A percentile compares a stretch with the other conserved stretches of the same genome.
Evolutionary conservation across 2,888 invertebrate species (phyloP).

Genomic region (Drosophila infuscata): DNA sequence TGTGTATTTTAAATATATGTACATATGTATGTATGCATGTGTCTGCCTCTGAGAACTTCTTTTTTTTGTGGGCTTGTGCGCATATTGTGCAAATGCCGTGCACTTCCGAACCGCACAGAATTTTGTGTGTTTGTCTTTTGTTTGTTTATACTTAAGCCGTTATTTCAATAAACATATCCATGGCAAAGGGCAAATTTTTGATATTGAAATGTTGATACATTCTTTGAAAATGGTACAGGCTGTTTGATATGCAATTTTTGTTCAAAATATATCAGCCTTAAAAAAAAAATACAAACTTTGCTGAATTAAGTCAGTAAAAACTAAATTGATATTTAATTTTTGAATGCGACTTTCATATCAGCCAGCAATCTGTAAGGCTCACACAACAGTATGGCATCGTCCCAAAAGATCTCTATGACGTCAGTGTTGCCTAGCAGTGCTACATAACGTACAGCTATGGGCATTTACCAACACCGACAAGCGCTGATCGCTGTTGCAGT

Average conservation of each 20-base stretch:
- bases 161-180: conserved; percentile 70
- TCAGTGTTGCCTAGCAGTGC: conserved; percentile 26
- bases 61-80: conserved; percentile 62
- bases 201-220: conserved; percentile 49
- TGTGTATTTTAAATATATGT: not conserved
- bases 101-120: conserved; percentile 61
- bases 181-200: conserved; percentile 68
- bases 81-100: conserved; percentile 57
- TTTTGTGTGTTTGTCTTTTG: conserved; percentile 47
- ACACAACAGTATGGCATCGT: conserved; percentile 13
- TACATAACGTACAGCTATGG: not conserved
- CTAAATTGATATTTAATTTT: not conserved
- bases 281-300: not conserved
- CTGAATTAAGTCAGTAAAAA: not conserved
- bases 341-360: conserved; percentile 3
- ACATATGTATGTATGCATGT: not conserved
- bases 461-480: conserved; percentile 26
- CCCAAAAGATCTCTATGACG: conserved; percentile 17
- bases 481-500: conserved; percentile 31
- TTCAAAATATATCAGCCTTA: not conserved
- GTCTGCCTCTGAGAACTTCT: conserved; percentile 64
- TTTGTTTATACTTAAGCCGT: conserved; percentile 71
- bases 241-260: not conserved
- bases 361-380: conserved; percentile 5
- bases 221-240: conserved; percentile 12